Conservation (phyloP, 2,797 vertebrate genomes). For the Remorina albescens region DNA sequence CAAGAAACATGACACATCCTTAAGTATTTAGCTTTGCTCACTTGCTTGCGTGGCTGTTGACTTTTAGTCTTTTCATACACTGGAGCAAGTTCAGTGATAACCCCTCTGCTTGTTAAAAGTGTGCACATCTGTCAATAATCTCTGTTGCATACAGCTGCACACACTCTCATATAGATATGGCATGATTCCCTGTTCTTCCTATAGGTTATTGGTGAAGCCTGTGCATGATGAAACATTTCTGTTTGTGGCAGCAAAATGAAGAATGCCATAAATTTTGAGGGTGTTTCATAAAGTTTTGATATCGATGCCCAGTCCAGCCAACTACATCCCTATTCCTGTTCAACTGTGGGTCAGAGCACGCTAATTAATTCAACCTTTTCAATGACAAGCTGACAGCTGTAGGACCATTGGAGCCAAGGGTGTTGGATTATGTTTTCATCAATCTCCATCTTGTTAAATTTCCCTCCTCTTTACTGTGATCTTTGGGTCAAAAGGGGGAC, state of each 20-base stretch:
- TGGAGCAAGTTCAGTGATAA: background rate
- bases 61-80: background rate
- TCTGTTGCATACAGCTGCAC: background rate
- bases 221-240: conserved; percentile 14
- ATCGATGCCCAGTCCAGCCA: background rate
- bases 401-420: conserved; percentile 17
- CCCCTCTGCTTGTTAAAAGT: background rate
- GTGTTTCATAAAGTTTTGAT: conserved; percentile 12
- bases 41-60: background rate
- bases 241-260: conserved; percentile 2
- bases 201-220: background rate
- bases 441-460: conserved; percentile 25
- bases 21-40: conserved; percentile 6
- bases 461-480: conserved; percentile 26
- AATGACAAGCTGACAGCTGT: conserved; percentile 34
- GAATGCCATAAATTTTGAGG: background rate
- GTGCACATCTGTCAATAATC: background rate
- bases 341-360: conserved; percentile 23
- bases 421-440: conserved; percentile 37
- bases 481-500: conserved; percentile 30
- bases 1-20: background rate
- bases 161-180: background rate
- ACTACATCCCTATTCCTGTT: background rate
- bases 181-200: background rate
- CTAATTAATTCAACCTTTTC: conserved; percentile 45